A percentile compares a stretch with the other conserved stretches of the same genome.
These are phyloP conservation scores for Nasonia longicornis DNA, from an alignment of 1,140 invertebrate species.

Conservation along the genomic window DNA sequence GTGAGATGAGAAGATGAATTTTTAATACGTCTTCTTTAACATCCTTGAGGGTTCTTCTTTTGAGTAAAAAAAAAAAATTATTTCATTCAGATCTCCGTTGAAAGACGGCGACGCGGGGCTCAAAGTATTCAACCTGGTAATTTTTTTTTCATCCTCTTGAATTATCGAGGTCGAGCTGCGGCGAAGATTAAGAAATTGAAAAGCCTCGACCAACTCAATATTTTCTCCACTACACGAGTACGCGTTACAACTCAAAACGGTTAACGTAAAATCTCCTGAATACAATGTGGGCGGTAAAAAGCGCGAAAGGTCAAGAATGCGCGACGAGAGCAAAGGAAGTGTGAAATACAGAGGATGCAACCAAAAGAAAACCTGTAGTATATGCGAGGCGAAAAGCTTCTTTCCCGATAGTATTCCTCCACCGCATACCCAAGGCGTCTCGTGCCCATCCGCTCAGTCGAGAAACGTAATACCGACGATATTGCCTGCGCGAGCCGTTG, in stretches of 20 bases:
- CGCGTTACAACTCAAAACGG: too few relatives aligned
- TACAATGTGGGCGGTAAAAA: conserved; percentile 37
- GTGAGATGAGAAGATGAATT: background rate
- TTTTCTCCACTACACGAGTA: too few relatives aligned
- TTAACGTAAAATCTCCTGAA: background rate
- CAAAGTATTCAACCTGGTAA: too few relatives aligned
- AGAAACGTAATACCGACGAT: conserved; percentile 53
- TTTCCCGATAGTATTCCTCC: background rate
- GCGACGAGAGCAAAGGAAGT: background rate
- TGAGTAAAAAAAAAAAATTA: too few relatives aligned
- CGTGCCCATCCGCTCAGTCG: conserved; percentile 4
- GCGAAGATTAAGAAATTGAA: too few relatives aligned
- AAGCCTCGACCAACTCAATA: too few relatives aligned
- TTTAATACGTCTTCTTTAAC: background rate
- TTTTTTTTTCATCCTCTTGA: too few relatives aligned
- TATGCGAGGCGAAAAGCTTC: background rate
- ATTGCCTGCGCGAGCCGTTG: conserved; percentile 48
- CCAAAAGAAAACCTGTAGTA: background rate
- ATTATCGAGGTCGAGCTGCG: too few relatives aligned
- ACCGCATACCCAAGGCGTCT: background rate
- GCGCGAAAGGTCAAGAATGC: background rate
- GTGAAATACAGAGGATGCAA: background rate
- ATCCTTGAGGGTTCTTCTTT: too few relatives aligned
- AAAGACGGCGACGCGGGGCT: too few relatives aligned
- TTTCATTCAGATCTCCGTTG: too few relatives aligned